Evolutionary conservation across 2,888 invertebrate species (phyloP).

Genomic region (Nezara viridula): DNA sequence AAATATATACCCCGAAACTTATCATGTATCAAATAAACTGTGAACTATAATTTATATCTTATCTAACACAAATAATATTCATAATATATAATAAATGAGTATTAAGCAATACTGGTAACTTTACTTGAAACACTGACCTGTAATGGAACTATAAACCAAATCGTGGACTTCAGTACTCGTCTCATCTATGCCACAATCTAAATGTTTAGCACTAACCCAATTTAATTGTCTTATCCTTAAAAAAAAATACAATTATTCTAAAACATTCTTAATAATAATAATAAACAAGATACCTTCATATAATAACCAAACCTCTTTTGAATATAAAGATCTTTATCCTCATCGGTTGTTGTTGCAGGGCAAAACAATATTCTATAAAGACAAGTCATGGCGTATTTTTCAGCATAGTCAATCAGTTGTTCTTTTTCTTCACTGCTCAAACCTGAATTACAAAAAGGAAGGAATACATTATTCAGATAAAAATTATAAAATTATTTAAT

Average conservation of each 20-base stretch:
- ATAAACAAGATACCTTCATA: neutral
- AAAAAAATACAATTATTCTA: constrained; percentile 48
- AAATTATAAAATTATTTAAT: too few species aligned
- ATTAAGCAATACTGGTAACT: neutral
- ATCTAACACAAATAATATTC: too few species aligned
- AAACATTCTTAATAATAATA: neutral
- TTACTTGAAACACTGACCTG: constrained; percentile 73
- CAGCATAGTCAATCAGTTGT: constrained; percentile 90
- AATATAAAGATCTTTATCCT: constrained; percentile 92
- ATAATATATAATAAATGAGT: neutral
- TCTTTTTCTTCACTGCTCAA: constrained; percentile 82
- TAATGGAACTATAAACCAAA: constrained; percentile 93
- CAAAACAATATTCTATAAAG: constrained; percentile 91
- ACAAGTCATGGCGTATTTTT: constrained; percentile 92
- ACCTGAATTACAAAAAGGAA: constrained; percentile 68
- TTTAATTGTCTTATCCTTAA: constrained; percentile 89
- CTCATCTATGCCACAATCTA: constrained; percentile 93
- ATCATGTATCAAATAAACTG: too few species aligned
- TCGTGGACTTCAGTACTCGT: constrained; percentile 86
- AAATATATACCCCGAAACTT: too few species aligned
- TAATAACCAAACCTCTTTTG: constrained; percentile 77
- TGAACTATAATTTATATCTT: too few species aligned
- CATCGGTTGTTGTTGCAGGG: constrained; percentile 89
- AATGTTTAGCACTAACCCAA: constrained; percentile 95
- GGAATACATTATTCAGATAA: neutral